These are phyloP conservation scores for Parazoanthus atlanticus DNA, from an alignment of 92 coral and sea anemone genomes.

Conservation along the genomic window DNA sequence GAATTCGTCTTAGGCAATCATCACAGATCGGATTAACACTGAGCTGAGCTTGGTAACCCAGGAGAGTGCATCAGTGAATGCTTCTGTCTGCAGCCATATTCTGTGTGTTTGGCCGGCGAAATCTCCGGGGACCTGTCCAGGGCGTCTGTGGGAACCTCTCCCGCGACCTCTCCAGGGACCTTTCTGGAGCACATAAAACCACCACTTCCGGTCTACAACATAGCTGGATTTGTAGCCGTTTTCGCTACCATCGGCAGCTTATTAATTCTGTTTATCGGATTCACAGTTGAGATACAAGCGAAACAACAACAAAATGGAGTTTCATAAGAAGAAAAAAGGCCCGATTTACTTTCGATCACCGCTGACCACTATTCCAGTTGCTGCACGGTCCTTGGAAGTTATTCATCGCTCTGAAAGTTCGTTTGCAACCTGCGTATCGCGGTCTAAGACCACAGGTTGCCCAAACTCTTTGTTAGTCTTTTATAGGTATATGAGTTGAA, in stretches of 20 bases:
- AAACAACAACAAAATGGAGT: not conserved
- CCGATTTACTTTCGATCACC: too few relatives aligned
- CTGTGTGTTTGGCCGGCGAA: not conserved
- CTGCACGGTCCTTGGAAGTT: too few relatives aligned
- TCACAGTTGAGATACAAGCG: not conserved
- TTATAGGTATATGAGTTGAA: too few relatives aligned
- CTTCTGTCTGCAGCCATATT: not conserved
- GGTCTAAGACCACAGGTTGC: too few relatives aligned
- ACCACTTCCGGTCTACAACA: not conserved
- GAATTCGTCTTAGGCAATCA: not conserved
- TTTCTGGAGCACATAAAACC: not conserved
- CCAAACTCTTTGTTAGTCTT: too few relatives aligned
- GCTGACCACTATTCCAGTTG: too few relatives aligned
- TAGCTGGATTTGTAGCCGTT: not conserved
- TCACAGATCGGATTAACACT: too few relatives aligned
- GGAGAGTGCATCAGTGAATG: not conserved
- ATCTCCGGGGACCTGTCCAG: not conserved
- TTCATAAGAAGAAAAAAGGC: not conserved
- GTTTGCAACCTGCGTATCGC: too few relatives aligned
- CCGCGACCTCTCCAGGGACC: not conserved
- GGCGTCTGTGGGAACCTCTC: not conserved
- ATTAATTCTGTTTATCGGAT: not conserved
- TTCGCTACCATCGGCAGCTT: not conserved
- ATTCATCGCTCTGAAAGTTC: too few relatives aligned
- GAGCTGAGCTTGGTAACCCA: too few relatives aligned